Evolutionary conservation across 2,888 invertebrate genomes (phyloP), one percentile per base, ranked within the genome.

Genomic region (Microplitis deprimator): DNA sequence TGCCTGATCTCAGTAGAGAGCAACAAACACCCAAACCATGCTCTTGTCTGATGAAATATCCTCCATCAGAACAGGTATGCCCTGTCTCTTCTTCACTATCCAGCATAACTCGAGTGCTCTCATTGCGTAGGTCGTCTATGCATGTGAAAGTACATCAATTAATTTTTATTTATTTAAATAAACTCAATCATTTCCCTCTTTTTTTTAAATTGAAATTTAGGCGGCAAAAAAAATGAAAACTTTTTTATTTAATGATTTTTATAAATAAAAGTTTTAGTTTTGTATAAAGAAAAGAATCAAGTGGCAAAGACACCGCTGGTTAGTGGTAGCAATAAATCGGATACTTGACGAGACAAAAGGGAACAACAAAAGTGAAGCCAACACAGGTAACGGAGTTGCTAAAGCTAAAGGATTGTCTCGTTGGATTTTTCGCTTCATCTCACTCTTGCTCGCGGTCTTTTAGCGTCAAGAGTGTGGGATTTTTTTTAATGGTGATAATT

Each of bases 271-370:
- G 10, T 13, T 59, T 59, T 59, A 59, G 4, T 59, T 59, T 59
- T 59, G 29, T 29, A 29, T 29, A 29, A 29, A 29, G 29, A 4
- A 29, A 29, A 29, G 29, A 29, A n/a, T 41, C 79, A 81, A 81
- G 29, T 29, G 29, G 29, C 29, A 81, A 80, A 82, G 79, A 81
- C 64, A 79, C 82, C 82, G 82, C 77, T 78, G 79, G 81, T 77
- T 68, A 78, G 81, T 80, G 81, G 75, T 75, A 78, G 81, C 79
- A 79, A 82, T 81, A 80, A 82, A 81, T 82, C 80, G 79, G 81
- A 80, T 79, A 80, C 81, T 78, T 76, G 65, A 16, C 79, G 65
- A 79, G 79, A 81, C 81, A 82, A 82, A 82, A 81, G 80, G 29
- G 29, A 29, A 29, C 29, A 29, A 29, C 29, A 29, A 29, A 29